phyloP scores from a whole-genome alignment of 2,797 vertebrate genomes.

The Steatocranus sp. region DNA sequence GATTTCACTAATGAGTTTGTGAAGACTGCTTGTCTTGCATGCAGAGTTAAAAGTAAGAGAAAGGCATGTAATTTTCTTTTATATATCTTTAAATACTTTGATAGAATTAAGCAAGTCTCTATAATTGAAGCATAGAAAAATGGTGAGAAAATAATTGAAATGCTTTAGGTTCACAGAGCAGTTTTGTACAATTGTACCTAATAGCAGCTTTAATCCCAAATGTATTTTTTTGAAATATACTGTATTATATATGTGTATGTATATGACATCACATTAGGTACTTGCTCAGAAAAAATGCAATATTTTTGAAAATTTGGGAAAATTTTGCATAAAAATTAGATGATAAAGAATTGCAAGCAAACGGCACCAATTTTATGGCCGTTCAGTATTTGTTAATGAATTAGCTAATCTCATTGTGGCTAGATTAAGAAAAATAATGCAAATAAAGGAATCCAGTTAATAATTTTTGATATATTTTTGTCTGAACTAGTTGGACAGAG shows the following conservation, averaged over 20 bases:
- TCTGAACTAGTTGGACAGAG: neutral
- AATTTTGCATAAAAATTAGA: neutral
- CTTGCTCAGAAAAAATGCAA: neutral
- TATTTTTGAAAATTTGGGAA: neutral
- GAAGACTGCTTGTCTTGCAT: neutral
- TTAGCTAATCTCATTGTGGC: neutral
- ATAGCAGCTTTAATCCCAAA: neutral
- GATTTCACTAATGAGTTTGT: conserved; percentile 41
- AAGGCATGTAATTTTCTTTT: neutral
- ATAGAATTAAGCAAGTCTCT: neutral
- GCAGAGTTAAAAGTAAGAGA: neutral
- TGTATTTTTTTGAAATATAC: accelerated
- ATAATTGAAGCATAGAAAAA: neutral
- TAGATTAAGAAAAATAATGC: neutral
- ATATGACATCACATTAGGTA: neutral
- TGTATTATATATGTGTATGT: neutral
- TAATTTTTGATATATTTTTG: neutral
- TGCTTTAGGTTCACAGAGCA: neutral
- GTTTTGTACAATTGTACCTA: neutral
- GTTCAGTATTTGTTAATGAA: neutral
- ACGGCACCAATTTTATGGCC: neutral
- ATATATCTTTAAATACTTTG: neutral
- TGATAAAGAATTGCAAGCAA: neutral
- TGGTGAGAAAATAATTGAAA: neutral
- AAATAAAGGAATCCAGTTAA: neutral